phyloP scores from a whole-genome alignment of 2,113 vertebrate species.

The Ovibos moschatus region DNA sequence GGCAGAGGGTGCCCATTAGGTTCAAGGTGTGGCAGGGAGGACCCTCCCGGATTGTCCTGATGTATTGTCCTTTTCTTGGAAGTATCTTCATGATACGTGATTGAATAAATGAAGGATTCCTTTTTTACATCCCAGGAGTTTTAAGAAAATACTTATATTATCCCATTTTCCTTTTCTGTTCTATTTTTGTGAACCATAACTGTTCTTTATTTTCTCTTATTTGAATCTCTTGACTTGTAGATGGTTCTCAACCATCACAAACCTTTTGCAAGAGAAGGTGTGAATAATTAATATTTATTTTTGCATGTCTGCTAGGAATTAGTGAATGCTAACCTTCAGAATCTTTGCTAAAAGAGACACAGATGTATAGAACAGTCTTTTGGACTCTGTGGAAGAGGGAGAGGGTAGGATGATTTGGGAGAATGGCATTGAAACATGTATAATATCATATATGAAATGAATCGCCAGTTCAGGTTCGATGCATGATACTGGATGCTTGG shows the following conservation, averaged over 20 bases:
- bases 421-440: too few species aligned
- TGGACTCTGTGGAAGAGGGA: too few species aligned
- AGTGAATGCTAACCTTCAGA: not conserved
- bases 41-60: not conserved
- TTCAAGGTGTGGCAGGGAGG: not conserved
- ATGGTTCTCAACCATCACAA: not conserved
- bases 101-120: not conserved
- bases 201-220: not conserved
- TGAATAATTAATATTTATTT: conserved; percentile 23
- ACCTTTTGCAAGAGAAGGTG: conserved; percentile 11
- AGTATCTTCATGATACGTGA: not conserved
- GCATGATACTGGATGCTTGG: too few species aligned
- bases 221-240: not conserved
- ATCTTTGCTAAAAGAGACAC: not conserved
- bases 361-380: too few species aligned
- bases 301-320: not conserved
- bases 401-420: too few species aligned
- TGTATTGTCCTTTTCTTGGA: not conserved
- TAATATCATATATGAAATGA: too few species aligned
- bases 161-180: not conserved
- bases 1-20: not conserved
- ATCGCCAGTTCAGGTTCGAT: too few species aligned
- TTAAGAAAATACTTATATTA: not conserved
- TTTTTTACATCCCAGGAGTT: not conserved
- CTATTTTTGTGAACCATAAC: not conserved